Percentiles rank a stretch among this genome's conserved stretches.
Evolutionary conservation across 2,797 vertebrate genomes (phyloP).

Genomic region (Oceanodroma leucorhoa): DNA sequence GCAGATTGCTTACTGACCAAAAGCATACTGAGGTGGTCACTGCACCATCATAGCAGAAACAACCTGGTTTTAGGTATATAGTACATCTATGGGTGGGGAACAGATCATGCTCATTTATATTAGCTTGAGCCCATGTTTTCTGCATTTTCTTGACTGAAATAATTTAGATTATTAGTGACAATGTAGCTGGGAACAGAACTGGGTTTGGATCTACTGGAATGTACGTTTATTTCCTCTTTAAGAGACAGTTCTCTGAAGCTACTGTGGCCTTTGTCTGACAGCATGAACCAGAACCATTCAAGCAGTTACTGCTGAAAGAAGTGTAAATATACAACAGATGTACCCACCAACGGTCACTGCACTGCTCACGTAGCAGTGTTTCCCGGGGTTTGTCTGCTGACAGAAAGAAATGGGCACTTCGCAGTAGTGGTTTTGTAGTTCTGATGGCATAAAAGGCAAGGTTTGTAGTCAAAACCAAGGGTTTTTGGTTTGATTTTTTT

Average conservation of each 20-base stretch:
- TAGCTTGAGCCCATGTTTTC: background rate
- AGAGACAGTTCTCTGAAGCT: background rate
- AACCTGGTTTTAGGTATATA: background rate
- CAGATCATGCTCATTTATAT: rapidly evolving
- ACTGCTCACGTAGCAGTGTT: background rate
- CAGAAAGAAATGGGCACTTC: background rate
- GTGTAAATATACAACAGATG: background rate
- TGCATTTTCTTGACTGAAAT: background rate
- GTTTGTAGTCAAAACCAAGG: background rate
- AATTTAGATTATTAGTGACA: background rate
- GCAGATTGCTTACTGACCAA: background rate
- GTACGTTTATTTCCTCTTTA: background rate
- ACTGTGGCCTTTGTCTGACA: background rate
- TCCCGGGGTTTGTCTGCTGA: background rate
- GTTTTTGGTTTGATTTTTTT: background rate
- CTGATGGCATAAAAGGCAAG: background rate
- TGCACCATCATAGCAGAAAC: background rate
- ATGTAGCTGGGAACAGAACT: background rate
- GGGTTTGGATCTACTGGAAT: background rate
- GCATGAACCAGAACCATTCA: background rate
- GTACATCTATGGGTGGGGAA: background rate
- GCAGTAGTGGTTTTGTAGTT: background rate
- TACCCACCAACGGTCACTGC: background rate
- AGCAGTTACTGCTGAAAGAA: background rate
- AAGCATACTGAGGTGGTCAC: background rate